phyloP scores from a whole-genome alignment of 1,140 invertebrate genomes.

The Nephila pilipes region DNA sequence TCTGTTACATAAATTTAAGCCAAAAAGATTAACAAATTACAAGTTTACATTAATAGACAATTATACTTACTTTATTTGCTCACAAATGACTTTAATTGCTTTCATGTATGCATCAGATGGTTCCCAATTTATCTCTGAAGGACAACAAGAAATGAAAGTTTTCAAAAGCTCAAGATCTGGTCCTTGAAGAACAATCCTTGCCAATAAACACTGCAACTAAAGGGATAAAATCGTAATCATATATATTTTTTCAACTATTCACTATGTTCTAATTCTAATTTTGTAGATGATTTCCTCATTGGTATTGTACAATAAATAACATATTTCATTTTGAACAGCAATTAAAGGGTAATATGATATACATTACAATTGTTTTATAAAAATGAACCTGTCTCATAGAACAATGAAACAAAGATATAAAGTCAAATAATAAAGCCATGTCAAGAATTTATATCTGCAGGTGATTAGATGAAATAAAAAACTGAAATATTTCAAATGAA shows the following conservation, averaged over 20 bases:
- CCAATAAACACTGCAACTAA: constrained; percentile 58
- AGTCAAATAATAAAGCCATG: too few species aligned
- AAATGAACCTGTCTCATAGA: too few species aligned
- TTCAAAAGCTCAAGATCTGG: constrained; percentile 52
- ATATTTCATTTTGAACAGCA: too few species aligned
- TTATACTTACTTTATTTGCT: constrained; percentile 39
- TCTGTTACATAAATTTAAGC: not conserved
- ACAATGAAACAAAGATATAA: too few species aligned
- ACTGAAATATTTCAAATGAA: too few species aligned
- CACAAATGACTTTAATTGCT: constrained; percentile 61
- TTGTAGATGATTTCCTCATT: too few species aligned
- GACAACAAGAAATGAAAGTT: constrained; percentile 66
- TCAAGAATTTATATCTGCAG: too few species aligned
- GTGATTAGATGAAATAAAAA: too few species aligned
- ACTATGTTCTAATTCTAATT: too few species aligned
- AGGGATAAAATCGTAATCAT: not conserved
- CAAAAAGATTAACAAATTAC: not conserved
- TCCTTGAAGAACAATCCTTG: constrained; percentile 67
- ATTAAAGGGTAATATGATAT: too few species aligned
- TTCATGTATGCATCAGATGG: constrained; percentile 73
- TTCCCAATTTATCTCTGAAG: constrained; percentile 67
- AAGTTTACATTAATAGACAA: not conserved
- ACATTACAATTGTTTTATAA: too few species aligned
- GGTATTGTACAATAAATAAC: too few species aligned
- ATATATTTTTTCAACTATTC: not conserved